phyloP scores from a whole-genome alignment of 2,113 vertebrate species.

The Corythornis cristatus region DNA sequence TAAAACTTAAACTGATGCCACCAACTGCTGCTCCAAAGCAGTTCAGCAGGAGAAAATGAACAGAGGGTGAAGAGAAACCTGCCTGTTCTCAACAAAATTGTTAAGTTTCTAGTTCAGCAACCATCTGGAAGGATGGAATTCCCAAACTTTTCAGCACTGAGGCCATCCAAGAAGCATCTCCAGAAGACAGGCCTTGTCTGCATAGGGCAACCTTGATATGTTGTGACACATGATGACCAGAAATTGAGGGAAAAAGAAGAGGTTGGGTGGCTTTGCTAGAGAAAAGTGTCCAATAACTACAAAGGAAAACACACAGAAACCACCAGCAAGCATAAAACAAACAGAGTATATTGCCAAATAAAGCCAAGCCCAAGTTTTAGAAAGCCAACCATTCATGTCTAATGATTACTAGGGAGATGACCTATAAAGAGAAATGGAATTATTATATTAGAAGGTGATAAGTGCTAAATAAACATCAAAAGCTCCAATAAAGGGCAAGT shows the following conservation, averaged over 20 bases:
- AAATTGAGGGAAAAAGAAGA: neutral
- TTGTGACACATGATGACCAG: neutral
- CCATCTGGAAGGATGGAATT: neutral
- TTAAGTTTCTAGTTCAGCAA: neutral
- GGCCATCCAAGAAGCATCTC: neutral
- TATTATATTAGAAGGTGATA: neutral
- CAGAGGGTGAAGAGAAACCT: neutral
- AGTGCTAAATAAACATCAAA: neutral
- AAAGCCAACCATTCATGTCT: neutral
- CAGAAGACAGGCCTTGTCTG: neutral
- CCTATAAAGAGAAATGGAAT: neutral
- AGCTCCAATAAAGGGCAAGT: neutral
- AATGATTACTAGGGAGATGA: neutral
- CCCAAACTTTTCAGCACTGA: neutral
- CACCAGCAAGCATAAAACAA: neutral
- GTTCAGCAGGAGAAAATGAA: neutral
- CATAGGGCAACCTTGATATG: rapidly evolving
- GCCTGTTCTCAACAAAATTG: neutral
- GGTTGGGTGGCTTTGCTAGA: neutral
- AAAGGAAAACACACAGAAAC: neutral
- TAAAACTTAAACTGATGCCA: neutral
- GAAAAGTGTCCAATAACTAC: neutral
- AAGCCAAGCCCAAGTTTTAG: neutral
- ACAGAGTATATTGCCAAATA: neutral
- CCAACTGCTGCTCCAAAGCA: neutral